A percentile compares a stretch with the other conserved stretches of the same genome.
Evolutionary conservation across 35 echinoderm and acorn worm genomes (phyloP).

Genomic region (Eucidaris tribuloides): DNA sequence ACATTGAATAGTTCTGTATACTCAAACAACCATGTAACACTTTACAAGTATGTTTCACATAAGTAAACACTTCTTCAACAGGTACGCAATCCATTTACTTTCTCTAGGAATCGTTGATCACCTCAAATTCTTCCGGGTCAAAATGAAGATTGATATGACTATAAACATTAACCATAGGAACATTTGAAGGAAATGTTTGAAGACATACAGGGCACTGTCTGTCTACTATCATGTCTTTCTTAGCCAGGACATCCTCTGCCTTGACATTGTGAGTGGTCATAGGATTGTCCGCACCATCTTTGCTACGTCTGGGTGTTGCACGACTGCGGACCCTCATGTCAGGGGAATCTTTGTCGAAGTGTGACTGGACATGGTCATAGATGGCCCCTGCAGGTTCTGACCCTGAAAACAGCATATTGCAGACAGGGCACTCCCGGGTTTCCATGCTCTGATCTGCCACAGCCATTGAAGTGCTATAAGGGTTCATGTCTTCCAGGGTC

Average conservation of each 20-base stretch:
- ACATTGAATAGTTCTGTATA: too few relatives aligned
- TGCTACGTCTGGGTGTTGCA: neutral
- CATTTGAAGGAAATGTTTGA: neutral
- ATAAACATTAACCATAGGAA: neutral
- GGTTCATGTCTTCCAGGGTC: neutral
- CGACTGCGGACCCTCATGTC: neutral
- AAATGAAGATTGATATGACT: constrained; percentile 10
- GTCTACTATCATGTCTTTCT: neutral
- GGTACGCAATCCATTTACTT: too few relatives aligned
- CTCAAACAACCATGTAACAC: too few relatives aligned
- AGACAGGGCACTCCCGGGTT: neutral
- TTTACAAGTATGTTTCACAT: too few relatives aligned
- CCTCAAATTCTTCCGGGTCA: constrained; percentile 1
- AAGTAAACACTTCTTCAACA: too few relatives aligned
- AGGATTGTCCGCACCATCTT: neutral
- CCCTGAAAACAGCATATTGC: neutral
- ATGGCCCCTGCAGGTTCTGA: neutral
- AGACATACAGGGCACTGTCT: neutral
- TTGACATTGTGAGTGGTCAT: neutral
- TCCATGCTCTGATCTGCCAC: neutral
- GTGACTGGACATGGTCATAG: neutral
- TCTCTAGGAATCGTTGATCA: neutral
- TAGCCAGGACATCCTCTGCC: neutral
- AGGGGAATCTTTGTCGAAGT: neutral
- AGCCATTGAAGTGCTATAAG: neutral